Base-by-base conservation (phyloP, 2,113 vertebrate species). In the Panthera tigris region DNA sequence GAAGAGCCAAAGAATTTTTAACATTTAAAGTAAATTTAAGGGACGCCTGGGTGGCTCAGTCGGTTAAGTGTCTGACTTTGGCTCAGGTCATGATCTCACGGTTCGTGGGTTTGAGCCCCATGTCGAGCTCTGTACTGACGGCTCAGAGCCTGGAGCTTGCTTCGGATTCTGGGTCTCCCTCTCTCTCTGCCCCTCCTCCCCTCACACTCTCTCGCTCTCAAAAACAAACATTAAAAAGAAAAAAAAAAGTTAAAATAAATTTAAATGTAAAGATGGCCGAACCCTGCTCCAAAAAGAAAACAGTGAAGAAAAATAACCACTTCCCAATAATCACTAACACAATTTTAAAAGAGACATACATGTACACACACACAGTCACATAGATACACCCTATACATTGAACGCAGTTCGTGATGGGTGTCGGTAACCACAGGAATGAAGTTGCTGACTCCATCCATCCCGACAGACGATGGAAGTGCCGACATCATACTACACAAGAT, bases 321-420 rank as follows among this genome's bases (percentile, higher is more conserved):
- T 88, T 81, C 5, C 73, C 87, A 65, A 27, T 19, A 89, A 74
- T 0, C 29, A 4, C 19, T 21, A 50, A 23, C 3, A 63, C 18
- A 63, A n/a, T 7, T 29, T 21, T 7, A 19, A 33, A 78, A 25
- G 0, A 57, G 16, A 21, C 11, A 14, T n/a, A 4, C 1, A 7
- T 4, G 5, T 23, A 19, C 4, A 11, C 45, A 19, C 0, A 13
- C 13, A 61, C 0, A 61, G 36, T 23, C n/a, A 85, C 31, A 61
- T 23, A 61, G 6, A 14, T 33, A 29, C 0, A 16, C 9, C 5
- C 3, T n/a, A 14, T 7, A 4, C 8, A 15, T 31, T 3, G 3
- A 2, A 33, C 27, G 5, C 0, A 7, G 36, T 7, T 36, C 25
- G 45, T 19, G 36, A 65, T 8, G 50, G 50, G 63, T 7, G 13